Evolutionary conservation across 1,140 invertebrate genomes (phyloP), one percentile per base, ranked within the genome.

Genomic region (Zaprionus lachaisei): DNA sequence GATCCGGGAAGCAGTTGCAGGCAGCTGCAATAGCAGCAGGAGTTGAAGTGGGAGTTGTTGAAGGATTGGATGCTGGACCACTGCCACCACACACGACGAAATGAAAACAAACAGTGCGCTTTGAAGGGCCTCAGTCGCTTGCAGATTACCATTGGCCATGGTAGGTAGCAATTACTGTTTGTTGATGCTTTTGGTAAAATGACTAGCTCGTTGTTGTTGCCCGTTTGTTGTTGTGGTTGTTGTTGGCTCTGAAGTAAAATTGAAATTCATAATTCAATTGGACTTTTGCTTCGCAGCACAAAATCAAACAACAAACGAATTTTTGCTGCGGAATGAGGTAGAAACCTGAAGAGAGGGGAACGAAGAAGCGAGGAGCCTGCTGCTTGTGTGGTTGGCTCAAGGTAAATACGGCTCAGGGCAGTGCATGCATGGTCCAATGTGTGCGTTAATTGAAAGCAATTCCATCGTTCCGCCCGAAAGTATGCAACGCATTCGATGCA

Each of bases 261-360:
- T 90, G 85, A 85, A 90, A 90, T 90, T 90, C 85, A 90, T 90
- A 90, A 90, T 90, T 90, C 79, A 90, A 90, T 90, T 90, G 85
- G 71, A 90, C 38, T 70, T 90, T 79, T 85, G 77, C 68, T 80
- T 80, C 61, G 85, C 64, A 69, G 75, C 65, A 77, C 76, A 89
- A 70, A 79, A 70, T 51, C 51, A 64, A 85, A 58, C 65, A 85
- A 79, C 65, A 58, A 80, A 82, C 73, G 68, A 65, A 73, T 64
- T 65, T n/a, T 63, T 69, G 47, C 44, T 38, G 54, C 20, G 28
- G 17, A 1, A 17, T 15, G 11, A 2, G 22, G 15, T n/a, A 7
- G 15, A n/a, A 3, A 20, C 20, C 37, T 14, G 11, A 3, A 12
- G 9, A 9, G 26, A 17, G 17, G 15, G 11, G 12, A 3, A n/a